These are phyloP conservation scores for Puffinus mauretanicus DNA, from an alignment of 2,113 vertebrate species.

Conservation along the genomic window DNA sequence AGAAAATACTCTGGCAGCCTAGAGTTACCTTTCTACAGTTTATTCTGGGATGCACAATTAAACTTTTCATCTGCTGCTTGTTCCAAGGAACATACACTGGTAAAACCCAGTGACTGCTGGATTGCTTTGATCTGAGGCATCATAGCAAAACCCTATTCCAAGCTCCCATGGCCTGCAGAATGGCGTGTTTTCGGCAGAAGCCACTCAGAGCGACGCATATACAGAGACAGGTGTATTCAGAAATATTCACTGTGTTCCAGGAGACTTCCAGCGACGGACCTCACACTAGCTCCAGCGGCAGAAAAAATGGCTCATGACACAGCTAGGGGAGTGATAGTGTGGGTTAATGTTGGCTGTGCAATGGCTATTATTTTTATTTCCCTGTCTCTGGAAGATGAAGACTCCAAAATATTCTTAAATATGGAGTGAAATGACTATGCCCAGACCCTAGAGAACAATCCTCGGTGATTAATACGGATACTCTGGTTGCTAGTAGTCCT, in stretches of 20 bases:
- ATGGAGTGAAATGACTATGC: background rate
- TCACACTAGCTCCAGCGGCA: background rate
- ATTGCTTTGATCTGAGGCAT: background rate
- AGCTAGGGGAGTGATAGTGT: background rate
- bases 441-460: background rate
- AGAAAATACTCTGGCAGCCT: background rate
- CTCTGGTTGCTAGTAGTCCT: background rate
- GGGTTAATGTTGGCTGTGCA: background rate
- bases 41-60: background rate
- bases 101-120: background rate
- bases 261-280: background rate
- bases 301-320: background rate
- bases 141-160: background rate
- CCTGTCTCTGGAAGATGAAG: background rate
- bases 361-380: background rate
- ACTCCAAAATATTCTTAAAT: background rate
- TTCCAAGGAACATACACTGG: background rate
- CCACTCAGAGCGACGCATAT: background rate
- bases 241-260: background rate
- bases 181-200: rapidly evolving
- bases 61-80: background rate
- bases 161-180: background rate
- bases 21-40: background rate
- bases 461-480: background rate
- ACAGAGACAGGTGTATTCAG: background rate